Evolutionary conservation across 1,140 invertebrate species (phyloP), one percentile per base, ranked within the genome.

Genomic region (Maniola jurtina): DNA sequence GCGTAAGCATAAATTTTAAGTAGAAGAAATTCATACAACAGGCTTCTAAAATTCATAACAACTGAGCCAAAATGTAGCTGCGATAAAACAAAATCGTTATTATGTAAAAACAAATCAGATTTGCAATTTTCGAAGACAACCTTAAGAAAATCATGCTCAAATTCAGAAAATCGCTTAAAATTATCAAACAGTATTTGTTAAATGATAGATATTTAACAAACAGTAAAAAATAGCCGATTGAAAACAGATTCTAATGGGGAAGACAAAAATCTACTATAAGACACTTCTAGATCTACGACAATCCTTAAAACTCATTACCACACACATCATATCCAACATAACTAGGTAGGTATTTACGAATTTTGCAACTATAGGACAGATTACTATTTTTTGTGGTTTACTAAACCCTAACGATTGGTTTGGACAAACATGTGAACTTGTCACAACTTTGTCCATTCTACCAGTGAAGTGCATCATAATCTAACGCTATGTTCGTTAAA

Each of bases 361-460:
- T 89, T 90, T 89, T 90, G 88, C 88, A 90, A 90, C 88, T 89
- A 90, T 90, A 89, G 88, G 86, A 89, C 86, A 90, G 88, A 81
- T 88, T 72, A 80, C 77, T 81, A 54, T 67, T 81, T 75, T 61
- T 77, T 77, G 82, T 88, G 79, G 83, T 84, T 88, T 83, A 84
- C 83, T 76, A 86, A 83, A 79, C 81, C 85, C 83, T 80, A 72
- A 76, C 40, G 25, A 70, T 61, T 69, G 15, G 11, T 55, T 76
- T 66, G 65, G 72, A 81, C 80, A 86, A 85, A 81, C 56, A 74
- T 81, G 79, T 86, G 80, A 77, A 63, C n/a, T 64, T 52, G 64
- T 80, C 84, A 86, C 80, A 81, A 68, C 67, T 83, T 84, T 83
- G 77, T 76, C 77, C 66, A 71, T 71, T 66, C 79, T 83, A 84